These are phyloP conservation scores for Platysteira castanea DNA, from an alignment of 2,113 vertebrate species.

Conservation along the genomic window DNA sequence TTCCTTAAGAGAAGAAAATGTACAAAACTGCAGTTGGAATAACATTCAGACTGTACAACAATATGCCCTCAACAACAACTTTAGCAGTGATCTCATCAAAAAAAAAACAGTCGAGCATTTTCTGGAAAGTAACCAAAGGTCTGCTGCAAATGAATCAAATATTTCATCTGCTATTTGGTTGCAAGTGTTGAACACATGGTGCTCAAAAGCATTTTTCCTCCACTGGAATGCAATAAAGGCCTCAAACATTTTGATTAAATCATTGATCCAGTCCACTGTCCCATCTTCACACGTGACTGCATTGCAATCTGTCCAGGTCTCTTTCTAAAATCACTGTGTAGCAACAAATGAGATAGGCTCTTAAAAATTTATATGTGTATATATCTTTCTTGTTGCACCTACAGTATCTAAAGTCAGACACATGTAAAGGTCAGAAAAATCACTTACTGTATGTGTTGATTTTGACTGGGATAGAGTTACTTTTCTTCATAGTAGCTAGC, in stretches of 20 bases:
- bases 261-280: conserved; percentile 36
- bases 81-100: conserved; percentile 32
- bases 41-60: neutral
- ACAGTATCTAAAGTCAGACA: neutral
- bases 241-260: conserved; percentile 59
- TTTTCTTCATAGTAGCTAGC: neutral
- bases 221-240: conserved; percentile 43
- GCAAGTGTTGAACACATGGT: conserved; percentile 57
- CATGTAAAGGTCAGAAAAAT: conserved; percentile 8
- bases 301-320: neutral
- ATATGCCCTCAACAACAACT: neutral
- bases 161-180: conserved; percentile 44
- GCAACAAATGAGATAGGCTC: neutral
- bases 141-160: conserved; percentile 53
- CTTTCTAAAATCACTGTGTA: neutral
- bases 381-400: neutral
- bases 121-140: conserved; percentile 52
- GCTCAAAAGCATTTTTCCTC: conserved; percentile 44
- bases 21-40: neutral
- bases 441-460: neutral
- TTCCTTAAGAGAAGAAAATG: conserved; percentile 5
- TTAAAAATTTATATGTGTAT: conserved; percentile 14
- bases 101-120: conserved; percentile 17
- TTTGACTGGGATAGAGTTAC: neutral
- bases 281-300: conserved; percentile 26